Conservation (phyloP, 2,888 invertebrate genomes). For the Athalia cordata region DNA sequence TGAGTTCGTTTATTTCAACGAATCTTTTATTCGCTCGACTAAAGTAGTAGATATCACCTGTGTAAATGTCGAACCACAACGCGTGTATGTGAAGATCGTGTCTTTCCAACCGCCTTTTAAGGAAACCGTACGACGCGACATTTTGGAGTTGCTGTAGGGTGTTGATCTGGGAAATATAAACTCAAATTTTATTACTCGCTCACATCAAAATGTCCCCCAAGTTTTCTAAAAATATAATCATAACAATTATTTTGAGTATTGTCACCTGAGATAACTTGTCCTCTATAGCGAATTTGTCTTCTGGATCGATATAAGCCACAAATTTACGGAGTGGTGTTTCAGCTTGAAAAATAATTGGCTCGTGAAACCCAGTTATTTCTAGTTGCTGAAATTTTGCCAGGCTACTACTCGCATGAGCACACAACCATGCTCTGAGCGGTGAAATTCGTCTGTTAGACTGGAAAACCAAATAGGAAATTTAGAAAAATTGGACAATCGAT, state of each 20-base stretch:
- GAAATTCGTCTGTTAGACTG: constrained; percentile 87
- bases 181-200: not conserved
- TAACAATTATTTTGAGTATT: not conserved
- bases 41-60: constrained; percentile 96
- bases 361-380: constrained; percentile 77
- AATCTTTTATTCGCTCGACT: constrained; percentile 91
- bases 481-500: not conserved
- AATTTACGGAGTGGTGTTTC: constrained; percentile 92
- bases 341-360: constrained; percentile 89
- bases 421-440: constrained; percentile 93
- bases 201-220: not conserved
- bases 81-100: constrained; percentile 93
- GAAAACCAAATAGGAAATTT: constrained; percentile 48
- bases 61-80: constrained; percentile 98
- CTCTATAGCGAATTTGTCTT: constrained; percentile 89
- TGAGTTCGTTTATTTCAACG: constrained; percentile 89
- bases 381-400: constrained; percentile 88
- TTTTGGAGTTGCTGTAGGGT: constrained; percentile 95
- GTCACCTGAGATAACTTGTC: constrained; percentile 95
- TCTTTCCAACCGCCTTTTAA: constrained; percentile 86
- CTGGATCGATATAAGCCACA: constrained; percentile 95
- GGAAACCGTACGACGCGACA: constrained; percentile 93
- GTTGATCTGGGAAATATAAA: constrained; percentile 80
- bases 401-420: constrained; percentile 88
- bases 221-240: constrained; percentile 5